Evolutionary conservation across 64 coral and sea anemone genomes (phyloP), one percentile per base, ranked within the genome.

Genomic region (Actinia equina): DNA sequence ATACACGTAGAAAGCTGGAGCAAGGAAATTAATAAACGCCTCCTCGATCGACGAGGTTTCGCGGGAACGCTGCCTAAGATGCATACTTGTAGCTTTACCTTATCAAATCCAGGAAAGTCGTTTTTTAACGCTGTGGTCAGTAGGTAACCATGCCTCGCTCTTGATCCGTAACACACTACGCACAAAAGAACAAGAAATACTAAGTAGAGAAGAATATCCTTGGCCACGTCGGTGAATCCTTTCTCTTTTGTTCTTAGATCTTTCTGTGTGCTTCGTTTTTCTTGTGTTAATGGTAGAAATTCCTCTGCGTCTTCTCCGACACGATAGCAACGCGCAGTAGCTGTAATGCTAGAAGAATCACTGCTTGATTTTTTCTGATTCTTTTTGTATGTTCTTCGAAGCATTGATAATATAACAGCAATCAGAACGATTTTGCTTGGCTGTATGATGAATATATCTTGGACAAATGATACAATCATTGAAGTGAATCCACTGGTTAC

Each of bases 391-490:
- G 54, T 83, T 18, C 80, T 46, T 25, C 43, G 44, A 52, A 83
- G 22, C 45, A 83, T 19, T 2, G 80, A 16, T n/a, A 83, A 43
- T 23, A 83, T 52, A 3, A 83, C 45, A 22, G 80, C 80, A 44
- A 83, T 43, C 2, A 64, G 25, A 6, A 86, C 27, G 8, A 44
- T 86, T 23, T 67, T 70, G 26, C 11, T 51, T 27, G 58, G 58
- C 30, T 71, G 43, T 14, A 86, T 79, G 52, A 92, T 64, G 77
- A 92, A 92, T 54, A 86, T 55, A 46, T 92, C 90, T 60, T 92
- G 90, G 26, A 92, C 79, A 18, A 92, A 92, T 87, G 90, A 92
- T 59, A 79, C 86, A 57, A 92, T 80, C 22, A 92, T 87, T 57
- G 90, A 87, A 43, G 90, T 81, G 71, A 92, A 45, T n/a, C 90